Evolutionary conservation across 2,113 vertebrate genomes (phyloP).

Genomic region (Notechis scutatus): DNA sequence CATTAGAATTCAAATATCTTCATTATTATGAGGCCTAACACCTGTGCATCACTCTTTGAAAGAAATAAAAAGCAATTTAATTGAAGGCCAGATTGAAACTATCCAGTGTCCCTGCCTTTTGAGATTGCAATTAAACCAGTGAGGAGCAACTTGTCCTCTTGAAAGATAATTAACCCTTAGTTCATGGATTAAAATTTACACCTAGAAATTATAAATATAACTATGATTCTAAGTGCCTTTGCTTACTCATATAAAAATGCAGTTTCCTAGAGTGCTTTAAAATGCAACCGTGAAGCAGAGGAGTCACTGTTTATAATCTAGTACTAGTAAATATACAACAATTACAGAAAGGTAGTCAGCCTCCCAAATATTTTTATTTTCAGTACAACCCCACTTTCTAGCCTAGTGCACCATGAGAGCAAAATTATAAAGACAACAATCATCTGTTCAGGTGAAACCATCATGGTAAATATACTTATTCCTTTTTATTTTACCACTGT

Average conservation of each 20-base stretch:
- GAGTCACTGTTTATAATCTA: not conserved
- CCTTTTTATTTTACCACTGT: not conserved
- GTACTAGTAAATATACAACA: not conserved
- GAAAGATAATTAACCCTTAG: conserved; percentile 59
- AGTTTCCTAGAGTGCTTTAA: conserved; percentile 50
- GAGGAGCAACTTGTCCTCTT: conserved; percentile 52
- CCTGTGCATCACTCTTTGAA: conserved; percentile 6
- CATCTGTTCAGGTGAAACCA: conserved; percentile 11
- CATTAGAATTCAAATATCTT: conserved; percentile 18
- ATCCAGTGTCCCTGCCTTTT: conserved; percentile 52
- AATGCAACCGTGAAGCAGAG: conserved; percentile 43
- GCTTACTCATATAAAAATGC: conserved; percentile 42
- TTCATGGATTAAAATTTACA: conserved; percentile 50
- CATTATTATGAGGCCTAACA: conserved; percentile 7
- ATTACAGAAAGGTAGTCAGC: not conserved
- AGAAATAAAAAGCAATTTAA: conserved; percentile 47
- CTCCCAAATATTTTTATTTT: not conserved
- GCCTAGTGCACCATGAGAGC: not conserved
- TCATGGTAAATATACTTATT: not conserved
- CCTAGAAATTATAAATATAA: conserved; percentile 62
- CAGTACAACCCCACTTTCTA: not conserved
- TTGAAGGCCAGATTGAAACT: conserved; percentile 60
- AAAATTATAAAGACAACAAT: not conserved
- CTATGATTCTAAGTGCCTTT: conserved; percentile 50
- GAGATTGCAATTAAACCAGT: conserved; percentile 56